Conservation (phyloP, 2,113 vertebrate species). For the Elephas maximus region DNA sequence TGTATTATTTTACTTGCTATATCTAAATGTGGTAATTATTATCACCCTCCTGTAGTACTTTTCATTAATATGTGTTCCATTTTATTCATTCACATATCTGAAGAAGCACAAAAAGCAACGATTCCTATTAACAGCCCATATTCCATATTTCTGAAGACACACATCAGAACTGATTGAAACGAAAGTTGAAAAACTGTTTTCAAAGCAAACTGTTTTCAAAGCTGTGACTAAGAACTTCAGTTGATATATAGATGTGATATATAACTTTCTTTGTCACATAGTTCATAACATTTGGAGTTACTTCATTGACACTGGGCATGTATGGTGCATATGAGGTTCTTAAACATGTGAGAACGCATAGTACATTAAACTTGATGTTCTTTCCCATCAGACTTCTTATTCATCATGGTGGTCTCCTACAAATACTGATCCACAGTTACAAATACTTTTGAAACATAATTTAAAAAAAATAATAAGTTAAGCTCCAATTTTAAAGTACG, state of each 20-base stretch:
- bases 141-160: background rate
- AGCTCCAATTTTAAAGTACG: background rate
- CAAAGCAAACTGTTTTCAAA: background rate
- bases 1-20: conserved; percentile 59
- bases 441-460: background rate
- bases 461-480: background rate
- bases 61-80: conserved; percentile 50
- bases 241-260: background rate
- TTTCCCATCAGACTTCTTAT: background rate
- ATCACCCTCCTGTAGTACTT: conserved; percentile 34
- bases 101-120: conserved; percentile 52
- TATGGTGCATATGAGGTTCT: background rate
- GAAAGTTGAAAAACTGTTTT: background rate
- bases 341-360: background rate
- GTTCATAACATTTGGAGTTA: conserved; percentile 21
- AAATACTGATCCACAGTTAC: background rate
- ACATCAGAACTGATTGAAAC: background rate
- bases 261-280: background rate
- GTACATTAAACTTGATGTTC: background rate
- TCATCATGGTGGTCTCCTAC: background rate
- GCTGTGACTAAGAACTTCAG: background rate
- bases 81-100: conserved; percentile 55
- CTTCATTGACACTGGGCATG: background rate
- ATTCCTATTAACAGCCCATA: background rate
- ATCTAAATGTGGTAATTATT: conserved; percentile 64